phyloP scores from a whole-genome alignment of 2,113 vertebrate genomes.

The Perccottus glenii region DNA sequence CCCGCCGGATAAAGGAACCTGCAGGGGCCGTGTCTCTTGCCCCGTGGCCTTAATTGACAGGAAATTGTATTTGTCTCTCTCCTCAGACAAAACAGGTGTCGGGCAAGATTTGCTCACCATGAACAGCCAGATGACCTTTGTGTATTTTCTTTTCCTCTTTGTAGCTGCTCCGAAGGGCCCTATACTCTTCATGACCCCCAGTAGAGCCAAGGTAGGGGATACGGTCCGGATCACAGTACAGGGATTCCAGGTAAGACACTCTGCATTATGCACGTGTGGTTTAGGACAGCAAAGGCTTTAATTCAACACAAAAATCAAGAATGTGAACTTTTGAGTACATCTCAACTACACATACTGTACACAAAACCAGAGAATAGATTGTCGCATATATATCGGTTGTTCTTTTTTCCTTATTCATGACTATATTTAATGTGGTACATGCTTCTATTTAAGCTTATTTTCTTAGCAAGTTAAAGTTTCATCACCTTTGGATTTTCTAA shows the following conservation, averaged over 20 bases:
- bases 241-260: slow-evolving; percentile 90
- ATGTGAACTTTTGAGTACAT: too few species aligned
- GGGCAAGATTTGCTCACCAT: slow-evolving; percentile 49
- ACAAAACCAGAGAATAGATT: too few species aligned
- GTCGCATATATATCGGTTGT: too few species aligned
- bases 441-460: background rate
- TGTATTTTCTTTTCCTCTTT: slow-evolving; percentile 34
- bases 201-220: slow-evolving; percentile 91
- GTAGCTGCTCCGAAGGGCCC: slow-evolving; percentile 94
- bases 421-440: too few species aligned
- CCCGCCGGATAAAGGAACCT: slow-evolving; percentile 67
- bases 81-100: slow-evolving; percentile 63
- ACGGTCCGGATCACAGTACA: slow-evolving; percentile 93
- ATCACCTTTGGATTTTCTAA: slow-evolving; percentile 28
- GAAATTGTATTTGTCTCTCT: slow-evolving; percentile 74
- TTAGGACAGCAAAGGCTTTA: background rate
- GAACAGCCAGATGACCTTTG: slow-evolving; percentile 65
- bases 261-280: slow-evolving; percentile 65
- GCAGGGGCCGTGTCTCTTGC: slow-evolving; percentile 63
- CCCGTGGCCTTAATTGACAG: slow-evolving; percentile 76
- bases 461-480: background rate
- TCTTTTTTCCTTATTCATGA: too few species aligned
- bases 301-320: background rate
- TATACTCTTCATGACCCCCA: slow-evolving; percentile 89
- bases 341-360: too few species aligned